Evolutionary conservation across 2,113 vertebrate species (phyloP).

Genomic region (Neoarius graeffei): DNA sequence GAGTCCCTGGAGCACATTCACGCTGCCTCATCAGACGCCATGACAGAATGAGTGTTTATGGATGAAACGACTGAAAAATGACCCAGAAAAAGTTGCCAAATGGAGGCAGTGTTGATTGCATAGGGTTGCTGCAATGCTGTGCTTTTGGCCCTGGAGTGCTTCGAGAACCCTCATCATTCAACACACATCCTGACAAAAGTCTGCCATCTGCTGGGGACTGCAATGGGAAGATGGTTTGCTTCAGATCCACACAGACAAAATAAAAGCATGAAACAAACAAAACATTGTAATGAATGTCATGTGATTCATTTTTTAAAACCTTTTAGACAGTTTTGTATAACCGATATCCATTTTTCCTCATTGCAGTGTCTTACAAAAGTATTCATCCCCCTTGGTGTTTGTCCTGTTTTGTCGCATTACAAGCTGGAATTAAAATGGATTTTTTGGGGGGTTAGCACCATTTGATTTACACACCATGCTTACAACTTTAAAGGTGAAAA

Average conservation of each 20-base stretch:
- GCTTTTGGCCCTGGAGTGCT: neutral
- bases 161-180: slow-evolving; percentile 5
- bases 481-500: too few relatives aligned
- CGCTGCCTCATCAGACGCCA: slow-evolving; percentile 41
- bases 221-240: neutral
- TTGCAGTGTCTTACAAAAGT: too few relatives aligned
- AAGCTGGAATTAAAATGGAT: too few relatives aligned
- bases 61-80: slow-evolving; percentile 28
- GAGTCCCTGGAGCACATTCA: slow-evolving; percentile 17
- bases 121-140: neutral
- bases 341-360: neutral
- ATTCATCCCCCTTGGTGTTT: too few relatives aligned
- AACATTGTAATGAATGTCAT: neutral
- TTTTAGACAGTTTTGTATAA: neutral
- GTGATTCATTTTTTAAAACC: neutral
- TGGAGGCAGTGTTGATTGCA: slow-evolving; percentile 1
- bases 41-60: slow-evolving; percentile 9
- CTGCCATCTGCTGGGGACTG: slow-evolving; percentile 61
- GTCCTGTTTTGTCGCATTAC: too few relatives aligned
- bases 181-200: slow-evolving; percentile 51
- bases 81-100: slow-evolving; percentile 27
- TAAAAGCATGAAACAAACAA: neutral
- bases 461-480: too few relatives aligned
- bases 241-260: neutral
- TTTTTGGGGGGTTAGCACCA: too few relatives aligned